Evolutionary conservation across 2,797 vertebrate genomes (phyloP), one percentile per base, ranked within the genome.

Genomic region (Onychomys leucogaster): DNA sequence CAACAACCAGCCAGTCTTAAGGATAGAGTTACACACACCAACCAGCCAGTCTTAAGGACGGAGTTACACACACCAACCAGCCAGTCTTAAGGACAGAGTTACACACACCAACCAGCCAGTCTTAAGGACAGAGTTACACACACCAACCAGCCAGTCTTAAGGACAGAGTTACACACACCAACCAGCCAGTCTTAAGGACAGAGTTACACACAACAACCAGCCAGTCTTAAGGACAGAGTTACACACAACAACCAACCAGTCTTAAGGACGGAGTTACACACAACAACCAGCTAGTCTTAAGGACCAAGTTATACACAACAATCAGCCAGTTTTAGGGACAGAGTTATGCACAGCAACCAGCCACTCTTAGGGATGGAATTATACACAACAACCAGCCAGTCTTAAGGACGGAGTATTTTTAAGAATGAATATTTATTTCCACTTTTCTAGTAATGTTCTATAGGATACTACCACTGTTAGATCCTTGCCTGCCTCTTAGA

Each of bases 401-500:
- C 67, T 76, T 67, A 69, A 12, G 87, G 37, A 63, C 17, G 83
- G 25, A 67, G 10, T 29, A 43, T 75, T 95, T 19, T 52, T 83
- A 89, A 57, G 61, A 94, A 61, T 63, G 81, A 92, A 32, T 84
- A 37, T 82, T 55, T n/a, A 76, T 95, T 92, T 13, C 37, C 2
- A 19, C 86, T 91, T 96, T 89, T 90, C 63, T 81, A 29, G 46
- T 84, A 19, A 73, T 34, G 43, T 88, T 96, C n/a, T 71, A 11
- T 89, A 90, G 23, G 83, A 57, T 41, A 46, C 25, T 49, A 75
- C 49, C n/a, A 71, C 1, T 71, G 0, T 61, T 82, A 61, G 34
- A 91, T 65, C n/a, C 63, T 91, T 61, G 59, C 52, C n/a, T 55
- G 46, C 59, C 29, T 34, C 75, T 80, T 81, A 93, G 80, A 19